phyloP scores from a whole-genome alignment of 1,140 invertebrate species.

The Hypothenemus hampei region DNA sequence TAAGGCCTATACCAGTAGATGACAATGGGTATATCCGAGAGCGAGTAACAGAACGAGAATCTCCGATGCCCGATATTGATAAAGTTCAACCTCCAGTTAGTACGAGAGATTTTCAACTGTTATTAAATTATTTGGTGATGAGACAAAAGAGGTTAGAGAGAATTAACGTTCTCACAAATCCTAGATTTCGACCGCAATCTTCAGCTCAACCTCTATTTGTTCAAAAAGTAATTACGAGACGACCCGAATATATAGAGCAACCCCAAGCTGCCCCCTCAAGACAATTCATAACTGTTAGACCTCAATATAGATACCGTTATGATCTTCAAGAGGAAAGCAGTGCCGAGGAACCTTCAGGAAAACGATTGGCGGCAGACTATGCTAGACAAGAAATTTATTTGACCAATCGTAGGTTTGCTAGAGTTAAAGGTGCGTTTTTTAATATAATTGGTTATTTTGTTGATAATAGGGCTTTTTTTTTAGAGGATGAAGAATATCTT shows the following conservation, averaged over 20 bases:
- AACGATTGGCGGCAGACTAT: constrained; percentile 11
- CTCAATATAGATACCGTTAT: constrained; percentile 12
- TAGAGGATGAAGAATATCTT: constrained; percentile 51
- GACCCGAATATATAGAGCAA: neutral
- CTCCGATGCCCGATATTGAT: constrained; percentile 31
- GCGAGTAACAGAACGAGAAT: constrained; percentile 30
- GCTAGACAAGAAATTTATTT: constrained; percentile 1
- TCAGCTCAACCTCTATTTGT: constrained; percentile 27
- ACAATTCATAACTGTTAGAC: constrained; percentile 13
- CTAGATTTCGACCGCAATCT: constrained; percentile 20
- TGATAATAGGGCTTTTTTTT: too few species aligned
- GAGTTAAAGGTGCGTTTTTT: too few species aligned
- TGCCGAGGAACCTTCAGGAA: constrained; percentile 12
- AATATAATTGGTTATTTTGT: too few species aligned
- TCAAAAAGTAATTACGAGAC: neutral
- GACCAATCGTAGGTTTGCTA: too few species aligned
- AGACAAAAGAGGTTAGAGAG: constrained; percentile 52
- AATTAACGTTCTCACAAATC: constrained; percentile 39
- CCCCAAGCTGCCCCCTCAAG: constrained; percentile 6
- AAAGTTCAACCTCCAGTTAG: constrained; percentile 49
- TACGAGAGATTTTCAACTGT: constrained; percentile 53
- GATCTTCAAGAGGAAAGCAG: constrained; percentile 14
- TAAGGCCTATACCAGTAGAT: constrained; percentile 41
- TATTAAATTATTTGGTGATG: constrained; percentile 54
- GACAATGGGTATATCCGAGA: constrained; percentile 40